Conservation (phyloP, 2,797 vertebrate genomes). For the Pristis pectinata region DNA sequence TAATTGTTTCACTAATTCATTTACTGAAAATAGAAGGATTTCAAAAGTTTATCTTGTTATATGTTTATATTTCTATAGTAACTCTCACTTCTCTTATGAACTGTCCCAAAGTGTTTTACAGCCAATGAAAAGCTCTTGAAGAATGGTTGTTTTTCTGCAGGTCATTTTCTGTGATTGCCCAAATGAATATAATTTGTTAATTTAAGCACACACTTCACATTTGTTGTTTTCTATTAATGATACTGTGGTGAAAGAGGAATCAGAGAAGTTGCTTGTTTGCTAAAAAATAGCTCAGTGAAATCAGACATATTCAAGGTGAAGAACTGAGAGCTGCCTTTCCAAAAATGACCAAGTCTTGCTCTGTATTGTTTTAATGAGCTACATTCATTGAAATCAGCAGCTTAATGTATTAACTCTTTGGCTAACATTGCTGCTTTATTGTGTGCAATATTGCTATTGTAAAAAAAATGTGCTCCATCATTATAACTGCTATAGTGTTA, state of each 20-base stretch:
- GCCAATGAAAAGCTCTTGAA: no score
- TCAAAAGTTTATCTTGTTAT: neutral
- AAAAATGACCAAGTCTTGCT: neutral
- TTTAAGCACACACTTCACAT: neutral
- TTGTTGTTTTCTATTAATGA: neutral
- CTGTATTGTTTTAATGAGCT: neutral
- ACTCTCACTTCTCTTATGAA: no score
- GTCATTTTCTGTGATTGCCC: neutral
- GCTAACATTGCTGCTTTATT: neutral
- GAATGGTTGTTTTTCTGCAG: neutral
- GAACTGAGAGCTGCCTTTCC: neutral
- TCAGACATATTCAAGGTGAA: neutral
- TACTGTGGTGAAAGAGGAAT: neutral
- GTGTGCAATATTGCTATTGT: neutral
- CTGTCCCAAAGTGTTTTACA: no score
- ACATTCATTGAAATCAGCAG: slow-evolving; percentile 8
- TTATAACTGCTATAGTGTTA: neutral
- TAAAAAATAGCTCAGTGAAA: neutral
- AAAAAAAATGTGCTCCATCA: neutral
- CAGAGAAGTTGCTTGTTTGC: neutral
- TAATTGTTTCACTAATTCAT: neutral
- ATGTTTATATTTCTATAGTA: no score
- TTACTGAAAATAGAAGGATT: neutral
- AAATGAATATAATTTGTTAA: neutral
- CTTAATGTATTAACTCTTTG: neutral